These are phyloP conservation scores for Smutsia temminckii DNA, from an alignment of 2,797 vertebrate genomes.

Conservation along the genomic window DNA sequence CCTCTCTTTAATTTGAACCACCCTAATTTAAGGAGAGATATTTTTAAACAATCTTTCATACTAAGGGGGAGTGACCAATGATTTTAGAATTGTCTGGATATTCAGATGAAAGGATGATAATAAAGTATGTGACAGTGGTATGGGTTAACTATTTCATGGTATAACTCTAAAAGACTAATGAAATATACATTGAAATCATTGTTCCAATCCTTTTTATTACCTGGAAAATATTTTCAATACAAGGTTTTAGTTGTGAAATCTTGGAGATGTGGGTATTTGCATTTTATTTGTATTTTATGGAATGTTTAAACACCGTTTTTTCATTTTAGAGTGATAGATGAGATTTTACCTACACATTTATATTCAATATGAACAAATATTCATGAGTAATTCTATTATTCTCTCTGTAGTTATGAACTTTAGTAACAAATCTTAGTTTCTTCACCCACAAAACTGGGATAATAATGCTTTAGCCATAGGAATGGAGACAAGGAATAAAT, in stretches of 20 bases:
- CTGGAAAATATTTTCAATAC: slow-evolving; percentile 29
- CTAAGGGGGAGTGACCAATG: background rate
- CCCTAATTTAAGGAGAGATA: background rate
- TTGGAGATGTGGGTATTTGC: background rate
- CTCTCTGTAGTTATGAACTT: background rate
- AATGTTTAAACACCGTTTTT: background rate
- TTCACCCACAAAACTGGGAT: background rate
- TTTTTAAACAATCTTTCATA: background rate
- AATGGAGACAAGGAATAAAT: background rate
- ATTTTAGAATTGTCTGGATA: background rate
- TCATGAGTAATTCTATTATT: background rate
- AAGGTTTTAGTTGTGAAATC: background rate
- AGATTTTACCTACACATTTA: background rate
- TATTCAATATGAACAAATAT: background rate
- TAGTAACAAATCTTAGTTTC: background rate
- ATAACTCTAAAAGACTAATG: background rate
- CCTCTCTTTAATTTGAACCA: background rate
- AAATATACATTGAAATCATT: background rate
- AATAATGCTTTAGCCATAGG: background rate
- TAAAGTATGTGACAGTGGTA: background rate
- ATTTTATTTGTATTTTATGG: slow-evolving; percentile 4
- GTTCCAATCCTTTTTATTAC: background rate
- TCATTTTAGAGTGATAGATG: background rate
- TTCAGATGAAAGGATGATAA: background rate
- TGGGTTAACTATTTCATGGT: background rate